Conservation (phyloP, 2,113 vertebrate genomes). For the Larimichthys crocea region DNA sequence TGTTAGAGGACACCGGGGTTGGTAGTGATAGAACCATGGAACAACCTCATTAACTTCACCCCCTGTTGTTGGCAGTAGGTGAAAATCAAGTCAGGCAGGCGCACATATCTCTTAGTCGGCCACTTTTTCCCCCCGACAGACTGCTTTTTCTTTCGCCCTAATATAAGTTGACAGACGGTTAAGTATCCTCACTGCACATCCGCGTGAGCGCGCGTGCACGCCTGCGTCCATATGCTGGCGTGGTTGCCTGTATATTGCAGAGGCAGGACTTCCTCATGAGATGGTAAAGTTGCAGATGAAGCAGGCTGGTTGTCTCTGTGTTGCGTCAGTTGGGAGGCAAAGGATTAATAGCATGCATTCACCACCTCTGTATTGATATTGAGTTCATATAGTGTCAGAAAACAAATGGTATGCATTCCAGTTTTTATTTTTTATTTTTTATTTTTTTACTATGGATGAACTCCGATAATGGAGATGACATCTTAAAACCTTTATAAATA, state of each 20-base stretch:
- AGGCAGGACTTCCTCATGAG: constrained; percentile 44
- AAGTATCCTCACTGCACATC: constrained; percentile 63
- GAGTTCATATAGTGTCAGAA: constrained; percentile 21
- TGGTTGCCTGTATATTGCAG: constrained; percentile 46
- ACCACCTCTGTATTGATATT: constrained; percentile 33
- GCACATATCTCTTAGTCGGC: constrained; percentile 50
- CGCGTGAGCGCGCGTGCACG: constrained; percentile 23
- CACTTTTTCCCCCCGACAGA: constrained; percentile 54
- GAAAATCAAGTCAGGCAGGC: constrained; percentile 74
- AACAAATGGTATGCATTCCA: constrained; percentile 28
- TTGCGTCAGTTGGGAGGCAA: constrained; percentile 64
- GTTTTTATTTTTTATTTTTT: constrained; percentile 22
- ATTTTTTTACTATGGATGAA: constrained; percentile 17
- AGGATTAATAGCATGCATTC: constrained; percentile 44
- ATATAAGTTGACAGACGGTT: constrained; percentile 77
- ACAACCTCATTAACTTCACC: constrained; percentile 78
- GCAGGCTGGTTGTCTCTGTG: constrained; percentile 49
- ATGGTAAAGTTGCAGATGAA: constrained; percentile 45
- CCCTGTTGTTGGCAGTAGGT: constrained; percentile 62
- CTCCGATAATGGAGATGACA: neutral
- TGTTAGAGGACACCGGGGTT: constrained; percentile 58
- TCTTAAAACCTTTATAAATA: neutral
- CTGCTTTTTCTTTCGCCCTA: constrained; percentile 66
- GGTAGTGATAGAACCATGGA: constrained; percentile 59
- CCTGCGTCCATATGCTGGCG: constrained; percentile 34